Evolutionary conservation across 2,888 invertebrate species (phyloP).

Genomic region (Seladonia tumulorum): DNA sequence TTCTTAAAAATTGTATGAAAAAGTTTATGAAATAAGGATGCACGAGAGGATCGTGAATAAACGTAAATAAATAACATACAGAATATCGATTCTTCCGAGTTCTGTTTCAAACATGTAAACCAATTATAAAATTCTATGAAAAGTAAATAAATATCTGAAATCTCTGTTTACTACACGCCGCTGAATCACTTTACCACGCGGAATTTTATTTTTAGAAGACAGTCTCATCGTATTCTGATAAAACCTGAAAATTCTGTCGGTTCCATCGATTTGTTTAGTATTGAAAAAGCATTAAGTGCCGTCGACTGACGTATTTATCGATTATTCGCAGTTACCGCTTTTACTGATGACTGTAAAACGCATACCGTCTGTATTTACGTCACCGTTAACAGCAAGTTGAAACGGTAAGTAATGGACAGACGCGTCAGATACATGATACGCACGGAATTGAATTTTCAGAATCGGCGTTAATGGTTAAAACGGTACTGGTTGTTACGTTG

Average conservation of each 20-base stretch:
- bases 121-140: background rate
- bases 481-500: background rate
- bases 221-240: background rate
- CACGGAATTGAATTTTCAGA: background rate
- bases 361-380: background rate
- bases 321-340: background rate
- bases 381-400: slow-evolving; percentile 1
- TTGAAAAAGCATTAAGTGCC: background rate
- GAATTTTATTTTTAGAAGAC: background rate
- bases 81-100: background rate
- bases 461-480: background rate
- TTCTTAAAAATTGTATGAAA: too few relatives aligned
- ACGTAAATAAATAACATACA: background rate
- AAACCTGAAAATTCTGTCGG: background rate
- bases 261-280: background rate
- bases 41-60: too few relatives aligned
- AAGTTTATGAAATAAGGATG: too few relatives aligned
- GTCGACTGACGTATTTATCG: background rate
- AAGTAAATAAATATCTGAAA: background rate
- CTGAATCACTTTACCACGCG: background rate
- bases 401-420: background rate
- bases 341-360: slow-evolving; percentile 10
- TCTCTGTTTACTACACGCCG: background rate
- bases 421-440: background rate
- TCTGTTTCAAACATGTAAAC: background rate